Percentiles rank a stretch among this genome's conserved stretches.
phyloP scores from a whole-genome alignment of 2,888 invertebrate genomes.

The Chouioia cunea region DNA sequence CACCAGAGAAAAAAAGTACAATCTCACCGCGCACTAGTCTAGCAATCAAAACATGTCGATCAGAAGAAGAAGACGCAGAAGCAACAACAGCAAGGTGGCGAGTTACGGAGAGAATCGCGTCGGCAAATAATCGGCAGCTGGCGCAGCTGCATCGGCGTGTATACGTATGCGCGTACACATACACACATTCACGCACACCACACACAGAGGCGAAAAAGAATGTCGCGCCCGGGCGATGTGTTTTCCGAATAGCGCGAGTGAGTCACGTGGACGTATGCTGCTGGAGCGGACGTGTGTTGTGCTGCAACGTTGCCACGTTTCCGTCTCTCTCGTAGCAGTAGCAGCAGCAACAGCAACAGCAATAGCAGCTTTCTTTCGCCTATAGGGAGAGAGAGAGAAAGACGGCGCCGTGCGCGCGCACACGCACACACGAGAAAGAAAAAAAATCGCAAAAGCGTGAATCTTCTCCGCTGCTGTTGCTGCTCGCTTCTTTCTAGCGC shows the following conservation, averaged over 20 bases:
- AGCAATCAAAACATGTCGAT: conserved; percentile 8
- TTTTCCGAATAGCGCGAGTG: conserved; percentile 57
- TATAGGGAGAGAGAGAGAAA: background rate
- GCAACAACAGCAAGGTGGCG: background rate
- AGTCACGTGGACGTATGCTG: conserved; percentile 60
- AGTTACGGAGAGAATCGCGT: background rate
- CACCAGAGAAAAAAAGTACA: no score
- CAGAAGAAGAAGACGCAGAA: background rate
- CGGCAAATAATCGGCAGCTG: background rate
- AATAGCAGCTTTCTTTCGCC: conserved; percentile 1
- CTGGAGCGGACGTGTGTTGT: conserved; percentile 42
- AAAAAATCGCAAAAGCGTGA: no score
- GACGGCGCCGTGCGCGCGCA: background rate
- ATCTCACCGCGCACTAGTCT: background rate
- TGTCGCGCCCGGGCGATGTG: conserved; percentile 51
- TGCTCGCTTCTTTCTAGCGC: no score
- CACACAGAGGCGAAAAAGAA: no score
- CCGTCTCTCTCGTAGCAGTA: conserved; percentile 1
- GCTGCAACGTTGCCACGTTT: conserved; percentile 38
- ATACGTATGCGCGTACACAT: background rate
- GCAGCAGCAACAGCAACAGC: conserved; percentile 1
- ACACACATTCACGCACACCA: no score
- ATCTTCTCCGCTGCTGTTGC: no score
- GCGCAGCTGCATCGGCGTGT: conserved; percentile 1
- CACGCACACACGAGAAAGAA: background rate